Evolutionary conservation across 2,797 vertebrate genomes (phyloP).

Genomic region (Aeoliscus strigatus): DNA sequence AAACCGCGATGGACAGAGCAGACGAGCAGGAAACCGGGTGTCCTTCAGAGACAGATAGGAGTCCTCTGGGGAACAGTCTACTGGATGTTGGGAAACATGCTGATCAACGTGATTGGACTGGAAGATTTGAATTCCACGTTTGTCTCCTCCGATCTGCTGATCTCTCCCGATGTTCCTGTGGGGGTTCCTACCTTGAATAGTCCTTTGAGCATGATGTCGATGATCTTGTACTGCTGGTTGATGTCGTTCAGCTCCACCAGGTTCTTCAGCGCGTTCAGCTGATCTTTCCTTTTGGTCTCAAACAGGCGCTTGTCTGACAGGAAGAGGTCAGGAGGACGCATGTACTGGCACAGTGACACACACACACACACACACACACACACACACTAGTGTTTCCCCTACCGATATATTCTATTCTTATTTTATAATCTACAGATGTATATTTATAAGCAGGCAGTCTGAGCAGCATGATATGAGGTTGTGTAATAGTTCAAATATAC

Average conservation of each 20-base stretch:
- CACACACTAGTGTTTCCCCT: not conserved
- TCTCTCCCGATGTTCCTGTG: constrained; percentile 5
- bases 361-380: not conserved
- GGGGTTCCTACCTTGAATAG: constrained; percentile 94
- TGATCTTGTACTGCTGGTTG: constrained; percentile 98
- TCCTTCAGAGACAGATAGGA: constrained; percentile 46
- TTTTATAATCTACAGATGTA: too few species aligned
- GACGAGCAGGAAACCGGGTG: too few species aligned
- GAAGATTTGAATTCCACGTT: constrained; percentile 12
- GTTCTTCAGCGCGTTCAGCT: constrained; percentile 93
- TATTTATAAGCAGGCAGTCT: too few species aligned
- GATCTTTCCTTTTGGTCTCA: constrained; percentile 95
- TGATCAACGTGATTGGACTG: constrained; percentile 18
- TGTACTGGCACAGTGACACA: constrained; percentile 1
- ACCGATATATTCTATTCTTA: too few species aligned
- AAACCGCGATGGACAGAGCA: too few species aligned
- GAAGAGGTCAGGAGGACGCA: constrained; percentile 50
- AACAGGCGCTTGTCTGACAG: constrained; percentile 93
- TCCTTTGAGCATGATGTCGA: constrained; percentile 98
- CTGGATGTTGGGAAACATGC: constrained; percentile 13
- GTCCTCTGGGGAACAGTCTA: constrained; percentile 21
- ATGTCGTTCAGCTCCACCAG: constrained; percentile 92
- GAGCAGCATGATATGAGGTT: too few species aligned
- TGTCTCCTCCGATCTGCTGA: constrained; percentile 6
- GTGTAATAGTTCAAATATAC: too few species aligned